phyloP scores from a whole-genome alignment of 2,888 invertebrate species.

The Thymelicus lineola region DNA sequence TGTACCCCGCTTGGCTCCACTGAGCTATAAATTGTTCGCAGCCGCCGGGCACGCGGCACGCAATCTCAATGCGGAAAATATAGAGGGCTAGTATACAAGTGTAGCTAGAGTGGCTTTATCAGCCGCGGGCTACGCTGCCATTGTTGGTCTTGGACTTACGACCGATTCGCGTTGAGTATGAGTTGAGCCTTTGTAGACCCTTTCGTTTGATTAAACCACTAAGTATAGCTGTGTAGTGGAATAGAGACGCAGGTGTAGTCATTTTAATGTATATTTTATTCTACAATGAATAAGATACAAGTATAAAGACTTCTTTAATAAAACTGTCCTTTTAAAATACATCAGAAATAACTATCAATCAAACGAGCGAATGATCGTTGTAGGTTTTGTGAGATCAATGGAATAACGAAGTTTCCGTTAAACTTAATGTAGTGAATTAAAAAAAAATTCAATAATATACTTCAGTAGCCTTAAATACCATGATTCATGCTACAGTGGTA shows the following conservation, averaged over 20 bases:
- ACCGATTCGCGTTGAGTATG: conserved; percentile 45
- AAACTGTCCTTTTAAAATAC: too few relatives aligned
- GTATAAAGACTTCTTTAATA: too few relatives aligned
- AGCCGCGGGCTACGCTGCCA: conserved; percentile 61
- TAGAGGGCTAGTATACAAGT: conserved; percentile 47
- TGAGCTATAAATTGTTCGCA: conserved; percentile 79
- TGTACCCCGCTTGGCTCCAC: conserved; percentile 65
- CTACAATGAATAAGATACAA: background rate
- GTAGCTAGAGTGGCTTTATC: conserved; percentile 55
- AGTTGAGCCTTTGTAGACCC: conserved; percentile 42
- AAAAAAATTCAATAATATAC: too few relatives aligned
- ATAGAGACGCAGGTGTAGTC: conserved; percentile 19
- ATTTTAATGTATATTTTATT: background rate
- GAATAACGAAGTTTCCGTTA: too few relatives aligned
- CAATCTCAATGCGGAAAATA: conserved; percentile 84
- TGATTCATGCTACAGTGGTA: too few relatives aligned
- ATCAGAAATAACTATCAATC: too few relatives aligned
- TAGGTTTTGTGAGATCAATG: too few relatives aligned
- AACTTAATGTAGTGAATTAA: too few relatives aligned
- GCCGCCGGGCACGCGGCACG: conserved; percentile 82
- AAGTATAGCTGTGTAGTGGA: conserved; percentile 6
- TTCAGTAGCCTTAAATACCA: too few relatives aligned
- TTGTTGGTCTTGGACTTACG: conserved; percentile 56
- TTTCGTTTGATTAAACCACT: conserved; percentile 39
- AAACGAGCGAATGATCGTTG: too few relatives aligned